Conservation (phyloP, 2,113 vertebrate genomes). For the Catagonus wagneri region DNA sequence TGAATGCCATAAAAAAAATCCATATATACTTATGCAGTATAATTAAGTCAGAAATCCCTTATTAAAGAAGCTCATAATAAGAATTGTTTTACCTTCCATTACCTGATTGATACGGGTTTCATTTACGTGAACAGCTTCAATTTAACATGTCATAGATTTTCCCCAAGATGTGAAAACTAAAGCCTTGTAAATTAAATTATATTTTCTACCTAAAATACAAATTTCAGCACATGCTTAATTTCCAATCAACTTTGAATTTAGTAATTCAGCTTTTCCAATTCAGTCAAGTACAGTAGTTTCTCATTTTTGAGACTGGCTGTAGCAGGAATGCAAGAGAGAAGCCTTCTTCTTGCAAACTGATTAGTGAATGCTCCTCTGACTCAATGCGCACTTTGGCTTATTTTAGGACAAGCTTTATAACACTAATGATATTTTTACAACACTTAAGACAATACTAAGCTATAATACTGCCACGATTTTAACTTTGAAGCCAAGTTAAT, state of each 20-base stretch:
- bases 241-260: not conserved
- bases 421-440: not conserved
- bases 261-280: constrained; percentile 25
- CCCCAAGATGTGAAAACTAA: not conserved
- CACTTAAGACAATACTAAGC: not conserved
- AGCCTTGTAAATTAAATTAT: not conserved
- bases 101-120: not conserved
- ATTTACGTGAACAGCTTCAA: not conserved
- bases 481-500: not conserved
- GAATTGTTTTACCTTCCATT: not conserved
- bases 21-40: not conserved
- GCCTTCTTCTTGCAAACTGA: not conserved
- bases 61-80: not conserved
- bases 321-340: not conserved
- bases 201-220: constrained; percentile 4
- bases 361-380: not conserved
- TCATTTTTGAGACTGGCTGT: not conserved
- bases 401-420: not conserved
- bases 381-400: not conserved
- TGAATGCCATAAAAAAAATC: not conserved
- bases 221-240: not conserved
- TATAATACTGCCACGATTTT: not conserved
- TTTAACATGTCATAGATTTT: not conserved
- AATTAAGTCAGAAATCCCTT: constrained; percentile 28
- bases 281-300: not conserved